Conservation (phyloP, 2,113 vertebrate genomes). For the Melanocharis versteri region DNA sequence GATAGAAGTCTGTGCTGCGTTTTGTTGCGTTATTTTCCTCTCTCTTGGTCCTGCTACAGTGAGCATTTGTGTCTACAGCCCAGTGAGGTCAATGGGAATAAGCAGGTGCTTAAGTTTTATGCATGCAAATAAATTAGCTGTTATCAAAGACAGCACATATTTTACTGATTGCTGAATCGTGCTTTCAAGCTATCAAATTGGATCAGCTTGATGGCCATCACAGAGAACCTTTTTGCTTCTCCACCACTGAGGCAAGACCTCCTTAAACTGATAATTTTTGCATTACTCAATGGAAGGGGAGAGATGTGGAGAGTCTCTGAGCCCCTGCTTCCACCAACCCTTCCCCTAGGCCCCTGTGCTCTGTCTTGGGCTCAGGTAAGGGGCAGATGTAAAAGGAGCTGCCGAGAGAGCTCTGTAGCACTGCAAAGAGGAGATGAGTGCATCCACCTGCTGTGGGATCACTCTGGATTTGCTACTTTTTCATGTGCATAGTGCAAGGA, state of each 20-base stretch:
- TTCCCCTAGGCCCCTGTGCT: background rate
- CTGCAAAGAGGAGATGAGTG: background rate
- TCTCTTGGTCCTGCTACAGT: background rate
- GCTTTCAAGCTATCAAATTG: background rate
- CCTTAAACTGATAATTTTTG: background rate
- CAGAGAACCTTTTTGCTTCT: background rate
- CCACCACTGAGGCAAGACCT: background rate
- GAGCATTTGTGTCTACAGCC: background rate
- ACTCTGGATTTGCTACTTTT: background rate
- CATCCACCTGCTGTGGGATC: accelerated
- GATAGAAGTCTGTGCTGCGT: background rate
- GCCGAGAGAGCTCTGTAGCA: background rate
- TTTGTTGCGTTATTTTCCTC: background rate
- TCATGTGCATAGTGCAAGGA: accelerated
- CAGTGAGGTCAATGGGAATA: background rate
- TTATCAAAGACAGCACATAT: background rate
- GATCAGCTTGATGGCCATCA: background rate
- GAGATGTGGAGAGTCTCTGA: background rate
- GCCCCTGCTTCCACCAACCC: background rate
- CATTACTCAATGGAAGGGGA: background rate
- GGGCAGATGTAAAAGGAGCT: background rate
- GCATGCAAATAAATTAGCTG: background rate
- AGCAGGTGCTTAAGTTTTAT: background rate
- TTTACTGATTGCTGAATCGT: background rate
- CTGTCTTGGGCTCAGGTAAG: background rate